Percentiles rank a stretch among this genome's conserved stretches.
phyloP scores from a whole-genome alignment of 2,888 invertebrate genomes.

The Hydraecia micacea region DNA sequence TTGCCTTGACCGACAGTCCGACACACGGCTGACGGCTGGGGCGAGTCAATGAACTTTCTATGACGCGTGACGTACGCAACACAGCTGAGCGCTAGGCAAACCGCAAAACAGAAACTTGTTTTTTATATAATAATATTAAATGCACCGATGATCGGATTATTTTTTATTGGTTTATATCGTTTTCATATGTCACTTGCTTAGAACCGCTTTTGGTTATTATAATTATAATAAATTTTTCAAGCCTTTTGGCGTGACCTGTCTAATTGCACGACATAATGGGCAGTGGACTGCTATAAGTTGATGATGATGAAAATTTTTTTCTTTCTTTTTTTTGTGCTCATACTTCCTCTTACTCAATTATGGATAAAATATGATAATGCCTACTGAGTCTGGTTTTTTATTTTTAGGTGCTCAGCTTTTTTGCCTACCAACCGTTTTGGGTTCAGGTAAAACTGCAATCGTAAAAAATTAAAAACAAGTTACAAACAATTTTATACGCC shows the following conservation, averaged over 20 bases:
- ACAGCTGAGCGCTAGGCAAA: constrained; percentile 42
- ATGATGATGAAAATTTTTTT: too few relatives aligned
- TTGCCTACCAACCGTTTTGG: not conserved
- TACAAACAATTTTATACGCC: too few relatives aligned
- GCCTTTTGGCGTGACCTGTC: too few relatives aligned
- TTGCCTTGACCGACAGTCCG: constrained; percentile 61
- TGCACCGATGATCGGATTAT: not conserved
- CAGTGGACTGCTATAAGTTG: too few relatives aligned
- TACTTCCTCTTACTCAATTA: too few relatives aligned
- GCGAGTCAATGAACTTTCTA: constrained; percentile 61
- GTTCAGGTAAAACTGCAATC: not conserved
- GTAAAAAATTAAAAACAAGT: not conserved
- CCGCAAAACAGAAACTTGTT: not conserved
- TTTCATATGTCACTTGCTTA: too few relatives aligned
- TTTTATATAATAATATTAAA: not conserved
- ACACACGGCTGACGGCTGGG: constrained; percentile 28
- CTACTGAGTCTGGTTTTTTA: not conserved
- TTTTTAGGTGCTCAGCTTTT: not conserved
- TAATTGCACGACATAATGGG: too few relatives aligned
- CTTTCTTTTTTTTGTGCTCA: too few relatives aligned
- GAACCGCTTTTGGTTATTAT: too few relatives aligned
- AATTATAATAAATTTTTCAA: too few relatives aligned
- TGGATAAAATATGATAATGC: too few relatives aligned
- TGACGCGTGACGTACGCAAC: constrained; percentile 35
- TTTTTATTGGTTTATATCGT: not conserved